Evolutionary conservation across 2,113 vertebrate species (phyloP), one percentile per base, ranked within the genome.

Genomic region (Pristiophorus japonicus): DNA sequence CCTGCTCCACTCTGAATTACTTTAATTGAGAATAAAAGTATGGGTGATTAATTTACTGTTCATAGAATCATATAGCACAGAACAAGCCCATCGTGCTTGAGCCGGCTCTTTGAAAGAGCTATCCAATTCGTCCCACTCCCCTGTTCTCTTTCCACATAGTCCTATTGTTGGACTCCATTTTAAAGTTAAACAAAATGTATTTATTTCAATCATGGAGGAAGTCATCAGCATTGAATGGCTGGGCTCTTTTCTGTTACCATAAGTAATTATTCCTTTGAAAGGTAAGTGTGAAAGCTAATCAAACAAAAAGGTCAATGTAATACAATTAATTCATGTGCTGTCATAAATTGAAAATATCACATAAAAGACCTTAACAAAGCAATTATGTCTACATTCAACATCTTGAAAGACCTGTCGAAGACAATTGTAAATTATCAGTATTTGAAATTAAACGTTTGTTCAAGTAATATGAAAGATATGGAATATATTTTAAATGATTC

Each of bases 211-310:
- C 38, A 94, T 24, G 2, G 18, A 12, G 7, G 42, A 94, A 67
- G 18, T 65, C 10, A 66, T 70, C 38, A 70, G 14, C 66, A 51
- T 45, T 67, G 93, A 70, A 94, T 45, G 10, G 42, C 14, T 70
- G 65, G 45, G 66, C 42, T 70, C 6, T 14, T 51, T 94, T 73
- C 93, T 51, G 93, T 94, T 51, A 67, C 47, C 22, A 34, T 51
- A 51, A 94, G 14, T 94, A 70, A 73, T 94, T 94, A 94, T 94
- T 67, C 24, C 65, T 94, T 94, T 94, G 65, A 94, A 94, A 94
- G 70, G 45, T 94, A 67, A 51, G 12, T 67, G 27, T 51, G 66
- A 70, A 45, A 94, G 65, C 65, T 70, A 94, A 94, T 94, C 93
- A 70, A 70, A 73, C 65, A 94, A 70, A 70, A 73, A 94, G 63